Evolutionary conservation across 2,797 vertebrate species (phyloP), one percentile per base, ranked within the genome.

Genomic region (Lepidocolaptes lacrymiger): DNA sequence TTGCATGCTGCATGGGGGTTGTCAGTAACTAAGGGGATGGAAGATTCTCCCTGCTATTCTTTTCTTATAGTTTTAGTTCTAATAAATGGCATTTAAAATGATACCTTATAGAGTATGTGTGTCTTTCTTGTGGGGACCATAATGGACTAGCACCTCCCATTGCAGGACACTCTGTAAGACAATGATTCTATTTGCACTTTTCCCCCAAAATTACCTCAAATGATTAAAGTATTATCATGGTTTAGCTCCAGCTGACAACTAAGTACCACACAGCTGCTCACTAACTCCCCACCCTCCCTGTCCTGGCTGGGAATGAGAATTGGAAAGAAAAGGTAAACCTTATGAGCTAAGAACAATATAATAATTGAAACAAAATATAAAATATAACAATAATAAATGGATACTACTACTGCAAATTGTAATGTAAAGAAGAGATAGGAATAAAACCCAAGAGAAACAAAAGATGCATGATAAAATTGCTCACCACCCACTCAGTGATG

Each of bases 231-330:
- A 44, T 44, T 52, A 28, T 44, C 20, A 14, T 56, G 23, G 16
- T 14, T 58, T 44, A n/a, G 58, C 10, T 72, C 20, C 27, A 66
- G 37, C 23, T 58, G 67, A 37, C 20, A 58, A 10, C 52, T n/a
- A n/a, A 72, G n/a, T n/a, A 39, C 13, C 22, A 43, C 13, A 37
- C 4, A 30, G 30, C 41, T 44, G 16, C 52, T 54, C 62, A 13
- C 2, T 36, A 51, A 59, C 27, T 59, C 24, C 8, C 41, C 26
- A 8, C 18, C 22, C 36, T 49, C 10, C 27, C 19, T 15, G 36
- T 1, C 1, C 10, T 7, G 0, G 0, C 3, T 19, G 36, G 30
- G 49, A 55, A 71, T 10, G 30, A 48, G 6, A 71, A 71, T 15
- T 55, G 5, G 21, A 36, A 41, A 36, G 26, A 32, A 55, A 32